Evolutionary conservation across 2,888 invertebrate species (phyloP).

Genomic region (Epinotia nisella): DNA sequence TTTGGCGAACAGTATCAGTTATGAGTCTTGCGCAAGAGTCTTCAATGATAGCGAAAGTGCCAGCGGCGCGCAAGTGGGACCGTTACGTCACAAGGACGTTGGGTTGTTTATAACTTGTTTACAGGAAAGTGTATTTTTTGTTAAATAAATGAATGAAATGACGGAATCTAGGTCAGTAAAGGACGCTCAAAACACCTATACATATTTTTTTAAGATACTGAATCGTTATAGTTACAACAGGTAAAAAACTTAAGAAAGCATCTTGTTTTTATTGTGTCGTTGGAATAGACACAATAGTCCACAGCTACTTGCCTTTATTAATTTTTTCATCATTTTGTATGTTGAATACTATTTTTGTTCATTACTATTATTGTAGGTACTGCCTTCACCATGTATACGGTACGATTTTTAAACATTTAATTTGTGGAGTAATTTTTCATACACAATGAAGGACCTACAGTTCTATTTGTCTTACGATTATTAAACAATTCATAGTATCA

Average conservation of each 20-base stretch:
- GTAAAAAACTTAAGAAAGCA: background rate
- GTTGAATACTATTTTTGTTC: too few species aligned
- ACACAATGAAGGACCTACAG: background rate
- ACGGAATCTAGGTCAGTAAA: slow-evolving; percentile 3
- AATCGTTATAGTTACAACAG: too few species aligned
- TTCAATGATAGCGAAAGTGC: slow-evolving; percentile 81
- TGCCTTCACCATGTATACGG: too few species aligned
- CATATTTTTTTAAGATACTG: too few species aligned
- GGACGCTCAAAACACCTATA: too few species aligned
- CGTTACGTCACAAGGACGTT: slow-evolving; percentile 75
- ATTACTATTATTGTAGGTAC: too few species aligned
- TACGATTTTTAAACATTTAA: too few species aligned
- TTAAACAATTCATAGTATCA: background rate
- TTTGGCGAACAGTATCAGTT: slow-evolving; percentile 52
- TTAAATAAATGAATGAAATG: background rate
- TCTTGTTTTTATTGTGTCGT: too few species aligned
- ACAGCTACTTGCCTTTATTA: too few species aligned
- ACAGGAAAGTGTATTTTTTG: slow-evolving; percentile 15
- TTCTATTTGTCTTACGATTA: background rate
- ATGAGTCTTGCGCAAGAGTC: slow-evolving; percentile 68
- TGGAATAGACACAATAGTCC: too few species aligned
- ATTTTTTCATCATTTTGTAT: too few species aligned
- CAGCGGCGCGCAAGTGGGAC: slow-evolving; percentile 74
- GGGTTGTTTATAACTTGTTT: slow-evolving; percentile 56
- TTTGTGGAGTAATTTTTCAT: background rate